Conservation (phyloP, 2,797 vertebrate species). For the Spinibarbus caldwelli region DNA sequence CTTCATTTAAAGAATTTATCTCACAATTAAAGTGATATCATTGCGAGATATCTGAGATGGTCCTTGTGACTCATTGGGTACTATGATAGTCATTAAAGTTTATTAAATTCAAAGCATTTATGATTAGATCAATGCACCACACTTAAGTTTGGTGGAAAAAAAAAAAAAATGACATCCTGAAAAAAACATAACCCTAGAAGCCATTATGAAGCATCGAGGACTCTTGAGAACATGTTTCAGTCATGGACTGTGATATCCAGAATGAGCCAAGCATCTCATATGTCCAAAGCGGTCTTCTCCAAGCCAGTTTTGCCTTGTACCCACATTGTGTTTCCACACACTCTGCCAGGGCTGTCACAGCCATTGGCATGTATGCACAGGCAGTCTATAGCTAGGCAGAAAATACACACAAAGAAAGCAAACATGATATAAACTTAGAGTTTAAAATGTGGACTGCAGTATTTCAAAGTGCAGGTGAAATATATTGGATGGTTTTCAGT, state of each 20-base stretch:
- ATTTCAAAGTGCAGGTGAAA: not conserved
- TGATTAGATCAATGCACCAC: not conserved
- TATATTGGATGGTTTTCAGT: slow-evolving; percentile 1
- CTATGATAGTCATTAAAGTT: slow-evolving; percentile 37
- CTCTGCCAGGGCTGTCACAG: slow-evolving; percentile 30
- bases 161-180: too few relatives aligned
- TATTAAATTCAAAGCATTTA: slow-evolving; percentile 42
- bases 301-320: slow-evolving; percentile 25
- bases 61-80: not conserved
- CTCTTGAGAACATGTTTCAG: not conserved
- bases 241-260: not conserved
- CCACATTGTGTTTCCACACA: slow-evolving; percentile 13
- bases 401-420: not conserved
- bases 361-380: slow-evolving; percentile 15
- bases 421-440: not conserved
- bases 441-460: not conserved
- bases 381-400: not conserved
- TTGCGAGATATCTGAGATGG: not conserved
- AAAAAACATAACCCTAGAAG: too few relatives aligned
- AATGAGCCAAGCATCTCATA: slow-evolving; percentile 10
- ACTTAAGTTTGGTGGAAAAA: too few relatives aligned
- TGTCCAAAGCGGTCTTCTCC: slow-evolving; percentile 23
- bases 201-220: too few relatives aligned
- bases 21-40: not conserved
- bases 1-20: not conserved